Conservation (phyloP, 2,888 invertebrate genomes). For the Drosophila setosimentum region DNA sequence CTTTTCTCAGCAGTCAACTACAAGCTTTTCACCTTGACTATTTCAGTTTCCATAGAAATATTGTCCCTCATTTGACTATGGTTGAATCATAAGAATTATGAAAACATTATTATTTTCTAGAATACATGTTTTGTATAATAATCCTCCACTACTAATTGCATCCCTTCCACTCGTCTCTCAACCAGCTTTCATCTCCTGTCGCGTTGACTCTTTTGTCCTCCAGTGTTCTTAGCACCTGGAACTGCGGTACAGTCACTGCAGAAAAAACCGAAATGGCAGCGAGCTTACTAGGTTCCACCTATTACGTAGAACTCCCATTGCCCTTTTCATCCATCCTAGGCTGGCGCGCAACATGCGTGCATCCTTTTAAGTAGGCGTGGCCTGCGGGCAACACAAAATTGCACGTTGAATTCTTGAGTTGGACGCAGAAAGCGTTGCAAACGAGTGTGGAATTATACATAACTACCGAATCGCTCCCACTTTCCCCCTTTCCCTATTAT, state of each 20-base stretch:
- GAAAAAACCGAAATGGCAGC: background rate
- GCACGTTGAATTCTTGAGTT: constrained; percentile 56
- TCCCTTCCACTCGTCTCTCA: background rate
- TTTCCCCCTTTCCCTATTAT: constrained; percentile 9
- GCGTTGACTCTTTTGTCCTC: background rate
- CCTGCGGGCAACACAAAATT: constrained; percentile 57
- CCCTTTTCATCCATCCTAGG: background rate
- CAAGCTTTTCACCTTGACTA: background rate
- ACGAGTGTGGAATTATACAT: constrained; percentile 50
- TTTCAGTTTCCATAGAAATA: background rate
- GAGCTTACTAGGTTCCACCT: background rate
- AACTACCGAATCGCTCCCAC: constrained; percentile 11
- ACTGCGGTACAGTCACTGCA: background rate
- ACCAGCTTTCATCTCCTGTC: background rate
- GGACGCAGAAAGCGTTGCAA: constrained; percentile 56
- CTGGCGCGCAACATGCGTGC: constrained; percentile 13
- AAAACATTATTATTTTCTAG: background rate
- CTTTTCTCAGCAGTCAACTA: background rate
- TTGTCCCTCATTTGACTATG: background rate
- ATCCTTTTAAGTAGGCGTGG: constrained; percentile 57
- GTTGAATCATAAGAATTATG: background rate
- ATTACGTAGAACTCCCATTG: background rate
- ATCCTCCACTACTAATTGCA: background rate
- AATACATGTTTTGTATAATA: background rate
- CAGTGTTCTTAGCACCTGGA: background rate